Base-by-base conservation (phyloP, 2,888 invertebrate genomes). In the Amiota mariae region DNA sequence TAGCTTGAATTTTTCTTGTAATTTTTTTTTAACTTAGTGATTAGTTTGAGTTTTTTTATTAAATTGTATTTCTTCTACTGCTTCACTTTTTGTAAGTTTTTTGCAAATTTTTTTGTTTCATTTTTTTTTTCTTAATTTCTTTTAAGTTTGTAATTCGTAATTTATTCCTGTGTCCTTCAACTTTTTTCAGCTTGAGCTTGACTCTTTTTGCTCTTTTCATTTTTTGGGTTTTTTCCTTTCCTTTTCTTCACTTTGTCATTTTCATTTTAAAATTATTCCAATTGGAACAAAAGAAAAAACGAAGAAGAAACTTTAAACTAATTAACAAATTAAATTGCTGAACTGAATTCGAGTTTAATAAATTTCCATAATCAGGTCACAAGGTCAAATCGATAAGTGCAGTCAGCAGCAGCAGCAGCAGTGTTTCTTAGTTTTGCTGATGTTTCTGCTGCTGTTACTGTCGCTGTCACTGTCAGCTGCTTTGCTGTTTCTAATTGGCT, bases 1-100 rank as follows among this genome's bases (percentile, higher is more conserved):
- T 24, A 24, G 24, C 24, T 24, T 24, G 24, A 24, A 24, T 24
- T 24, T 24, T 24, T 24, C n/a, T 24, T 24, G 24, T 20, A 71
- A 71, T 49, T 63, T 63, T 51, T 63, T 51, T 49, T 15, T 66
- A 15, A 66, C 10, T 66, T 66, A n/a, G n/a, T n/a, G 66, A 46
- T 47, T 66, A 59, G 59, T 59, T 36, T 12, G 59, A 59, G 8
- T 24, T 59, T 59, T 36, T 36, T 59, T 59, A 11, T 59, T 54
- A 54, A n/a, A 54, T 1, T 59, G n/a, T 59, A 18, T 8, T 18
- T 59, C 12, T 48, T 48, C 54, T 15, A 0, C 54, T 59, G 47
- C 11, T 49, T 48, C n/a, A 9, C 2, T 47, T 49, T 18, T 59
- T 18, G 6, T 59, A 11, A 11, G 11, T 15, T 66, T 48, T 18